Evolutionary conservation across 2,888 invertebrate genomes (phyloP), one percentile per base, ranked within the genome.

Genomic region (Heliconius erato): DNA sequence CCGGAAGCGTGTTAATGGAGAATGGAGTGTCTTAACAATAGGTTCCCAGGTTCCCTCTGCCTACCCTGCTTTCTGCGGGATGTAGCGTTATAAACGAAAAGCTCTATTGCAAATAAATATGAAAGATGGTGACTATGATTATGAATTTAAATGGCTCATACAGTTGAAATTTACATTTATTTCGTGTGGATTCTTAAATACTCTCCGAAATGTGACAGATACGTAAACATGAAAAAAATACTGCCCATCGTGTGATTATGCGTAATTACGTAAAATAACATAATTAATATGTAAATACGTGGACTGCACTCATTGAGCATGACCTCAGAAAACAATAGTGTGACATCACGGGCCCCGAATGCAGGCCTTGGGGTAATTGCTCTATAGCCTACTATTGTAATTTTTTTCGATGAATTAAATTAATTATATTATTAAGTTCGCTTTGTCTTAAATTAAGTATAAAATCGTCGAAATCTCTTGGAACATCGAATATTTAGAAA

Each of bases 321-420:
- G 84, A 85, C 88, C 88, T 86, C 86, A 79, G 71, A 79, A 84
- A 82, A 88, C 88, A 88, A 87, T 87, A 72, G 86, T 81, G 79
- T 87, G 86, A 88, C 85, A 86, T 88, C 86, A 88, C 85, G 80
- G 83, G 84, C 82, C 82, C 85, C 84, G 74, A 84, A 85, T 85
- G 84, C 79, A 81, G 84, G 80, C 87, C 87, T 87, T 85, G 86
- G 80, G 28, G 78, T 74, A 84, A 78, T 82, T 83, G 68, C 81
- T 79, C 74, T 84, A 65, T 12, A 65, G 54, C 23, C 26, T 65
- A 59, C 82, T 85, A 84, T 84, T 87, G 84, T 82, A 35, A 77
- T 63, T 82, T 82, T 81, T 85, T 86, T 85, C 82, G 83, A 79
- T 65, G 80, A 84, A 79, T 76, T 84, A 74, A 79, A 79, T 59